Percentiles rank a stretch among this genome's conserved stretches.
Conservation (phyloP, 2,797 vertebrate species). For the Notoglanidium macrostoma region DNA sequence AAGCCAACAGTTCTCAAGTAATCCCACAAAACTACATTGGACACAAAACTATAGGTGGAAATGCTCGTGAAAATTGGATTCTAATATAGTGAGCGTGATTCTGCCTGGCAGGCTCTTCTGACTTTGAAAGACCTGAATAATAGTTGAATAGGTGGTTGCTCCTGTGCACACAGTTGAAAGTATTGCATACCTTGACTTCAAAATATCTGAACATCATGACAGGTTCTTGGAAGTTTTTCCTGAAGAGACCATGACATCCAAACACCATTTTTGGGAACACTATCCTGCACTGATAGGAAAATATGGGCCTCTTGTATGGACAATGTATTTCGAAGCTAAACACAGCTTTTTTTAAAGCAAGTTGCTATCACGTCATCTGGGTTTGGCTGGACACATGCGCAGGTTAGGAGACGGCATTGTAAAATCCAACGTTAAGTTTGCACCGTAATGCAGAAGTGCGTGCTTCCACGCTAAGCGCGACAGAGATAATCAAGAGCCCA, state of each 20-base stretch:
- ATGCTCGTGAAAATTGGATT: constrained; percentile 49
- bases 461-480: too few relatives aligned
- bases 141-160: constrained; percentile 52
- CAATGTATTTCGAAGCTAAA: background rate
- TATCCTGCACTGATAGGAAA: constrained; percentile 41
- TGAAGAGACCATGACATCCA: constrained; percentile 28
- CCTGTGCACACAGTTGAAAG: constrained; percentile 51
- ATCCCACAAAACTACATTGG: constrained; percentile 39
- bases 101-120: constrained; percentile 53
- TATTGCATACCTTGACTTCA: constrained; percentile 30
- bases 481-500: too few relatives aligned
- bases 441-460: too few relatives aligned
- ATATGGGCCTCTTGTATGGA: constrained; percentile 1
- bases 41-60: background rate
- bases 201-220: background rate
- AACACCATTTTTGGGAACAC: constrained; percentile 54
- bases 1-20: constrained; percentile 46
- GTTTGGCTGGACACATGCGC: too few relatives aligned
- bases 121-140: constrained; percentile 50
- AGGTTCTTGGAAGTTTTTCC: background rate
- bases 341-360: background rate
- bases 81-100: constrained; percentile 47
- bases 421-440: too few relatives aligned
- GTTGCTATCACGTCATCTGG: constrained; percentile 2
- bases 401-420: too few relatives aligned